Evolutionary conservation across 1,140 invertebrate species (phyloP), one percentile per base, ranked within the genome.

Genomic region (Zaprionus gabonicus): DNA sequence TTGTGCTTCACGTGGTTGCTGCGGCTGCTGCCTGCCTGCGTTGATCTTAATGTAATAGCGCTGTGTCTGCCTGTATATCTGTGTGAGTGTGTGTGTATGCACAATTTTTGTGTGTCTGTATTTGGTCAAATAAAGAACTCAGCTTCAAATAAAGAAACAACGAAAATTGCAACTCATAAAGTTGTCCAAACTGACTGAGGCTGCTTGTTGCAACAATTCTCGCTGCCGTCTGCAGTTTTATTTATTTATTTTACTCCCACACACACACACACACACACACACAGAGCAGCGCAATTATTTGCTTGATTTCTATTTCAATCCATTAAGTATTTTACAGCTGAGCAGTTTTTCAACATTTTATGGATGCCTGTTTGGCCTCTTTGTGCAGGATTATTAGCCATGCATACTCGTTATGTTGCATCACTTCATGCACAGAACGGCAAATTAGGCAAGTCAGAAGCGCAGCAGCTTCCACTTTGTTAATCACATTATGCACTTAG

Each of bases 161-260:
- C 59, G 38, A 46, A 60, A 81, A 76, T 38, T 79, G 82, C 82
- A 85, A 76, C 82, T 85, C 82, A 82, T 86, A 86, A 86, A 86
- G 55, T 82, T 67, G 23, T 28, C 15, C 41, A 44, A 41, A 41
- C 38, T 49, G 78, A 81, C 81, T 72, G 60, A 76, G 58, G 67
- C 49, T 71, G 71, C 57, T 56, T 59, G 73, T 46, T 73, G 71
- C 36, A 65, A 36, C 55, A 34, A 49, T 66, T 44, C 23, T 67
- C 59, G n/a, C 41, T 57, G 31, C 41, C 20, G 28, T 13, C 44
- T 58, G 56, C 41, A 51, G 31, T 70, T 76, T 86, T 81, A 58
- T 68, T 76, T 67, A 70, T 82, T 87, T 80, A 72, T 81, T 78
- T 70, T 87, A 62, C 74, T 65, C 78, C 81, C 78, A 73, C 66